phyloP scores from a whole-genome alignment of 2,113 vertebrate genomes.

The Theristicus caerulescens region DNA sequence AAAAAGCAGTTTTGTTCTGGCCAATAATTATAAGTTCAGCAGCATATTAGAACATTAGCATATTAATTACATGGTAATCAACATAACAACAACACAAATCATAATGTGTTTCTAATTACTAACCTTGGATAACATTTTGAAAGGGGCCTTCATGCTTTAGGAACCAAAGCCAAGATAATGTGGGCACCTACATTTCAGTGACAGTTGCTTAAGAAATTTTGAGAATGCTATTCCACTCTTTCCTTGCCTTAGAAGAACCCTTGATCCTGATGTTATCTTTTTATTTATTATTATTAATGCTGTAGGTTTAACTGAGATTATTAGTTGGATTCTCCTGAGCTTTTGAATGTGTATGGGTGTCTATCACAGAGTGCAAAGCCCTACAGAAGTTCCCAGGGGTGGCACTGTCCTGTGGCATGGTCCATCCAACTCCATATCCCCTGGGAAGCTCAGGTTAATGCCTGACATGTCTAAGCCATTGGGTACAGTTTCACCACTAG shows the following conservation, averaged over 20 bases:
- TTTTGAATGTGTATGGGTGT: not conserved
- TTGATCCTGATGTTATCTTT: not conserved
- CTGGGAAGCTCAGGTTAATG: not conserved
- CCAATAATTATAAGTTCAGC: not conserved
- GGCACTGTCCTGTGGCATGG: too few relatives aligned
- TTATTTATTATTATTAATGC: not conserved
- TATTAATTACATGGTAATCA: slow-evolving; percentile 23
- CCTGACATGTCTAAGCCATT: not conserved
- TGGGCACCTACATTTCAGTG: not conserved
- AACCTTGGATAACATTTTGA: slow-evolving; percentile 1
- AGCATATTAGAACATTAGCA: not conserved
- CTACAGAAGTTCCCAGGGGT: not conserved
- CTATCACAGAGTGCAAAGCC: not conserved
- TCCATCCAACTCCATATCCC: not conserved
- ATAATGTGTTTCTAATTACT: not conserved
- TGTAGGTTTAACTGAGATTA: not conserved
- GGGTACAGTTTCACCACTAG: slow-evolving; percentile 23
- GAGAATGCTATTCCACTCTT: not conserved
- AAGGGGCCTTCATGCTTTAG: not conserved
- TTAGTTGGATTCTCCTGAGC: not conserved
- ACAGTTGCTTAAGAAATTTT: not conserved
- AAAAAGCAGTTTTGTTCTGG: not conserved
- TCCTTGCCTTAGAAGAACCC: not conserved
- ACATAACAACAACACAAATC: not conserved
- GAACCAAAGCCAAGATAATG: not conserved